Base-by-base conservation (phyloP, 2,113 vertebrate genomes). In the Gallinago paraguaiae region DNA sequence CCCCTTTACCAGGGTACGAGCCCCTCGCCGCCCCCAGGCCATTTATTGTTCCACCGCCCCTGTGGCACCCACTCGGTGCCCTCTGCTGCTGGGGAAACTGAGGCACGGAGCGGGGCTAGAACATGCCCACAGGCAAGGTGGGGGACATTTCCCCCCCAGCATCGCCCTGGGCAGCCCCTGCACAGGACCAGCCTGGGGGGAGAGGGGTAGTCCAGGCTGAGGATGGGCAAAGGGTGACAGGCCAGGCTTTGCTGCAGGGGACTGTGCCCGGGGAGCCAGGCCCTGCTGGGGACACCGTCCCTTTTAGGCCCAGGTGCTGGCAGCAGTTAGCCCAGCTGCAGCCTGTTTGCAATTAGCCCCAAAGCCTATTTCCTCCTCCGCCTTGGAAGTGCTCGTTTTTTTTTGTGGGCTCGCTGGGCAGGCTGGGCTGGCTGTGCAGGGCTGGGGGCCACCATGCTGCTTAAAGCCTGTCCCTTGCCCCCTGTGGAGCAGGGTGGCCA, bases 341-440 rank as follows among this genome's bases (percentile, higher is more conserved):
- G 27, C 45, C 10, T 3, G 1, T 12, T 10, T 7, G 82, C 50
- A 46, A 24, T 57, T 3, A 31, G 4, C 54, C 57, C 31, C 45
- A 1, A 1, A 3, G 43, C 39, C 56, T 28, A 31, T 43, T n/a
- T 30, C 19, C 7, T 2, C 35, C 46, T 1, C 57, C 4, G 0
- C 24, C 51, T 0, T 0, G 20, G 2, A 4, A 13, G 10, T 0
- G 1, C 22, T 5, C 1, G 0, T 8, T 53, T 28, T 14, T 5
- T 5, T 33, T 18, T 9, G 6, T 13, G 41, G 17, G 10, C 15
- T 27, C 2, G 0, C 19, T 3, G 57, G 19, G 2, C 10, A 11
- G 28, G 1, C 41, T 3, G 86, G 59, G 35, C 48, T 19, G 12
- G 39, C 17, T 4, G 3, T 18, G 39, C 3, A 2, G 27, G 17